Conservation (phyloP, 2,797 vertebrate species). For the Nannoperca australis region DNA sequence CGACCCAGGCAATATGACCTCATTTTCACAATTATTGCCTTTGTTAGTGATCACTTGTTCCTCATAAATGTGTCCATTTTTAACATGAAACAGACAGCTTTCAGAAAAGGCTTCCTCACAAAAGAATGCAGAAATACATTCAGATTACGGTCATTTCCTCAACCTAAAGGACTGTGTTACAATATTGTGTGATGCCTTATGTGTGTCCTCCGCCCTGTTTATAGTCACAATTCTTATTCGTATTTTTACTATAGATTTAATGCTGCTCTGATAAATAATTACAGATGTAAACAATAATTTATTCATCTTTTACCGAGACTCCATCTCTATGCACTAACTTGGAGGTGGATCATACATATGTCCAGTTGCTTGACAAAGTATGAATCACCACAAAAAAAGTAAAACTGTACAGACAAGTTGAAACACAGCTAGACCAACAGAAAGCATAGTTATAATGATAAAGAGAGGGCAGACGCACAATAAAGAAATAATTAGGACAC, state of each 20-base stretch:
- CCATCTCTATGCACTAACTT: neutral
- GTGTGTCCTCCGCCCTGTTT: neutral
- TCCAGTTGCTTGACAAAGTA: slow-evolving; percentile 23
- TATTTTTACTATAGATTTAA: neutral
- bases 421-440: slow-evolving; percentile 35
- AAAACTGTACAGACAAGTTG: slow-evolving; percentile 42
- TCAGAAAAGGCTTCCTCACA: slow-evolving; percentile 33
- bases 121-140: slow-evolving; percentile 4
- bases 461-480: slow-evolving; percentile 60
- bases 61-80: slow-evolving; percentile 41
- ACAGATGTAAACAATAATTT: neutral
- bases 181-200: neutral
- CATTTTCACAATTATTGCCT: slow-evolving; percentile 56
- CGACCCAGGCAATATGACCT: slow-evolving; percentile 41
- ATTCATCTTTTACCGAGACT: neutral
- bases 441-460: slow-evolving; percentile 48
- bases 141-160: neutral
- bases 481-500: slow-evolving; percentile 75
- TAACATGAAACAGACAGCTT: slow-evolving; percentile 22
- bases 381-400: slow-evolving; percentile 14
- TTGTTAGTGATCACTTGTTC: slow-evolving; percentile 52
- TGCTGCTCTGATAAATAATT: neutral
- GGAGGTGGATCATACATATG: neutral
- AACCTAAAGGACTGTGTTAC: neutral
- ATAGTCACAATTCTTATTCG: neutral